phyloP scores from a whole-genome alignment of 1,140 invertebrate genomes.

The Zaprionus nigranus region DNA sequence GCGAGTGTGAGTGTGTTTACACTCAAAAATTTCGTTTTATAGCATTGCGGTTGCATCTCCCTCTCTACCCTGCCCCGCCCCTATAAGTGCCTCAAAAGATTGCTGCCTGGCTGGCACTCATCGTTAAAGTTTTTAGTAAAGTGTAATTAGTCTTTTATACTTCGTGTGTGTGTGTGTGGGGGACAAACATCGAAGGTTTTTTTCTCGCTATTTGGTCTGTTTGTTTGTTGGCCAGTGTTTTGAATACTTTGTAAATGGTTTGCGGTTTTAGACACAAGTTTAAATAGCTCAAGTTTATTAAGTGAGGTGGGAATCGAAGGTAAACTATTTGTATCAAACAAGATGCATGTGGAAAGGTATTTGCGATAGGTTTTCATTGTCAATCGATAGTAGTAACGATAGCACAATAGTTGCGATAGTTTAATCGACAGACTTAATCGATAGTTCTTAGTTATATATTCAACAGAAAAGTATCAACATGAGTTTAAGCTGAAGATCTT shows the following conservation, averaged over 20 bases:
- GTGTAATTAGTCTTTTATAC: conserved; percentile 74
- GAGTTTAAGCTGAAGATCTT: background rate
- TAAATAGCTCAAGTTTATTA: conserved; percentile 53
- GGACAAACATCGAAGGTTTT: conserved; percentile 13
- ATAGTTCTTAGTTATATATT: no score
- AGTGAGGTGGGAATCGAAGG: background rate
- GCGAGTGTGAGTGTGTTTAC: conserved; percentile 60
- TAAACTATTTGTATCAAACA: background rate
- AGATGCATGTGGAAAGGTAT: background rate
- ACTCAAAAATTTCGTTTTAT: conserved; percentile 70
- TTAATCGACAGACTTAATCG: no score
- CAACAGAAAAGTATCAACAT: no score
- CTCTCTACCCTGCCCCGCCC: background rate
- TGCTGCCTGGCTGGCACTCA: conserved; percentile 41
- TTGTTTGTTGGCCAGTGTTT: conserved; percentile 30
- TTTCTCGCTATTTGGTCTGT: conserved; percentile 1
- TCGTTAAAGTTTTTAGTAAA: conserved; percentile 70
- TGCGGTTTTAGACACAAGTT: conserved; percentile 56
- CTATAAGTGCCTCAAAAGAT: conserved; percentile 41
- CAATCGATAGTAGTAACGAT: no score
- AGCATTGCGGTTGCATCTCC: conserved; percentile 62
- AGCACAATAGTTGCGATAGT: background rate
- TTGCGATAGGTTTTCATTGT: background rate
- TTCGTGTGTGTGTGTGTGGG: conserved; percentile 15
- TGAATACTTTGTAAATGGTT: conserved; percentile 66